Percentiles rank a stretch among this genome's conserved stretches.
phyloP scores from a whole-genome alignment of 2,113 vertebrate species.

The Gila orcuttii region DNA sequence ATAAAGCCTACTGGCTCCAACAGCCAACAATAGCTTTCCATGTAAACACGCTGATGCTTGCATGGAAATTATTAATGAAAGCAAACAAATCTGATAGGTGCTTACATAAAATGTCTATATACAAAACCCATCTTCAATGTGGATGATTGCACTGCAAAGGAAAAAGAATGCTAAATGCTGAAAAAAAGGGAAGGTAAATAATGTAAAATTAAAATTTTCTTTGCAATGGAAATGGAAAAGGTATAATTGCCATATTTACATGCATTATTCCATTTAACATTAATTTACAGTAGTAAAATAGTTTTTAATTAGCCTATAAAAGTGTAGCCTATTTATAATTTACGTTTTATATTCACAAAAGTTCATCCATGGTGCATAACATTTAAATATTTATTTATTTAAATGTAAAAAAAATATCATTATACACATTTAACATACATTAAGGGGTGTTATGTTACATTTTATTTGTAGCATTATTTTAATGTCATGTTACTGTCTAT shows the following conservation, averaged over 20 bases:
- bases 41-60: constrained; percentile 39
- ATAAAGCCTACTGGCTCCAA: constrained; percentile 39
- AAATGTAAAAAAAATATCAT: neutral
- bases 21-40: constrained; percentile 28
- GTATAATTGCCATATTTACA: neutral
- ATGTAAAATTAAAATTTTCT: neutral
- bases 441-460: neutral
- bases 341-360: neutral
- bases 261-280: neutral
- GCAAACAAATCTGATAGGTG: constrained; percentile 25
- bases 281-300: neutral
- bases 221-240: neutral
- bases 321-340: no score
- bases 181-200: neutral
- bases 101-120: neutral
- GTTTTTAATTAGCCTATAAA: no score
- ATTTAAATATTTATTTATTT: neutral
- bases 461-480: neutral
- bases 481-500: neutral
- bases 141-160: neutral
- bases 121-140: neutral
- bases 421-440: neutral
- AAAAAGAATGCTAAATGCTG: neutral
- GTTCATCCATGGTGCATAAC: neutral
- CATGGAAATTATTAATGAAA: constrained; percentile 25